Base-by-base conservation (phyloP, 2,797 vertebrate genomes). In the Pseudochirops corinnae region DNA sequence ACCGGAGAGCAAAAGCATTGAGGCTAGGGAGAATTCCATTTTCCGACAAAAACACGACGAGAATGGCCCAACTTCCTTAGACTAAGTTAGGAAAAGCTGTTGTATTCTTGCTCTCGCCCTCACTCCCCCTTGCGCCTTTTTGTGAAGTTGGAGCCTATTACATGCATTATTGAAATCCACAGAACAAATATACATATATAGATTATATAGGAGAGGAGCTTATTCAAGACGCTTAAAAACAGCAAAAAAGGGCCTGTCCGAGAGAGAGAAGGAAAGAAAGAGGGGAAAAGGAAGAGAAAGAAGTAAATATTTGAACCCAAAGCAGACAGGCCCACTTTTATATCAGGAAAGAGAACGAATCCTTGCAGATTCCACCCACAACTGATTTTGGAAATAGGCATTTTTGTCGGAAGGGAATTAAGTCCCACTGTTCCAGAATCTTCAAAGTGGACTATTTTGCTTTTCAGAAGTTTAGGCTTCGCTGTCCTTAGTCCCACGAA, bases 1-100 rank as follows among this genome's bases (percentile, higher is more conserved):
- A 57, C 92, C 93, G 96, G 74, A 82, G 96, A 97, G 95, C n/a
- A 13, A 94, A 96, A 31, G 33, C 57, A 62, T 57, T 18, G 90
- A 90, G 90, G 56, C 39, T 31, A 1, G 55, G 90, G 94, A 92
- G 55, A 58, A 33, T 94, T 90, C 90, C 6, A 0, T 50, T 50
- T 94, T 56, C 82, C 33, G 90, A 10, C 7, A 53, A 56, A 46
- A 50, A 50, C 95, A 50, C 39, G 55, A 53, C 60, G 16, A 58
- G 39, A 92, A 82, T 26, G 50, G 90, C 56, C 21, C 33, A 5
- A 9, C 74, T 24, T 95, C 50, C 58, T 90, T 9, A 21, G 74
- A 90, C 28, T 33, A 62, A 87, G 74, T 87, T 87, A 87, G 74
- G 39, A 11, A 50, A 87, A 46, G 39, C 74, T 87, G 9, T 26